A percentile compares a stretch with the other conserved stretches of the same genome.
phyloP scores from a whole-genome alignment of 2,113 vertebrate species.

The Siniperca chuatsi region DNA sequence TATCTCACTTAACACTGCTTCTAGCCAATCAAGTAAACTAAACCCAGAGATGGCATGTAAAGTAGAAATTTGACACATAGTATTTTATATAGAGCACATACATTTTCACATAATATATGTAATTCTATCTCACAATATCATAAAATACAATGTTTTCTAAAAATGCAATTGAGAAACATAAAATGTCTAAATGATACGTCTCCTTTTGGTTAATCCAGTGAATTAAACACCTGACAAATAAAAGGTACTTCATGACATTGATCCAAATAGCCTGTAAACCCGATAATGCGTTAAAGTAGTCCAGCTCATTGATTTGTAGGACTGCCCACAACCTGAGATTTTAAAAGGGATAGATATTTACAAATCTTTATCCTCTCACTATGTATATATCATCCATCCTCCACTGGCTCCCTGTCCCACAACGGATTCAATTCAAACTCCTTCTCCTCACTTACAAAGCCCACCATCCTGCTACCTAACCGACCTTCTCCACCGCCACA shows the following conservation, averaged over 20 bases:
- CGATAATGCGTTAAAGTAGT: not conserved
- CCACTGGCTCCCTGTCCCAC: not conserved
- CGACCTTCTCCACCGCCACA: not conserved
- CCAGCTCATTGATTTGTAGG: not conserved
- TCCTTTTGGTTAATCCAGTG: not conserved
- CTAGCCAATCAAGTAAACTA: slow-evolving; percentile 25
- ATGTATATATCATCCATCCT: not conserved
- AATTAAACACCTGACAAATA: not conserved
- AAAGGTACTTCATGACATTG: not conserved
- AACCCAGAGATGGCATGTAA: slow-evolving; percentile 11
- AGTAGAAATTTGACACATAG: not conserved
- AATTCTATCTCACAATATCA: not conserved
- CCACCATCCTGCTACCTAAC: not conserved
- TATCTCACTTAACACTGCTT: slow-evolving; percentile 50
- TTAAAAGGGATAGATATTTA: not conserved
- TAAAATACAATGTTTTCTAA: not conserved
- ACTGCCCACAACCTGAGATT: not conserved
- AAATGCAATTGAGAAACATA: not conserved
- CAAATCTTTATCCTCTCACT: not conserved
- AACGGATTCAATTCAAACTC: not conserved
- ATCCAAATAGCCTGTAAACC: not conserved
- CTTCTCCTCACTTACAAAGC: not conserved
- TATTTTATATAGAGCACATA: not conserved
- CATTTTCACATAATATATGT: not conserved
- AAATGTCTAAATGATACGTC: not conserved